Percentiles rank a stretch among this genome's conserved stretches.
These are phyloP conservation scores for Magallana nippona DNA, from an alignment of 2,888 invertebrate genomes.

Conservation along the genomic window DNA sequence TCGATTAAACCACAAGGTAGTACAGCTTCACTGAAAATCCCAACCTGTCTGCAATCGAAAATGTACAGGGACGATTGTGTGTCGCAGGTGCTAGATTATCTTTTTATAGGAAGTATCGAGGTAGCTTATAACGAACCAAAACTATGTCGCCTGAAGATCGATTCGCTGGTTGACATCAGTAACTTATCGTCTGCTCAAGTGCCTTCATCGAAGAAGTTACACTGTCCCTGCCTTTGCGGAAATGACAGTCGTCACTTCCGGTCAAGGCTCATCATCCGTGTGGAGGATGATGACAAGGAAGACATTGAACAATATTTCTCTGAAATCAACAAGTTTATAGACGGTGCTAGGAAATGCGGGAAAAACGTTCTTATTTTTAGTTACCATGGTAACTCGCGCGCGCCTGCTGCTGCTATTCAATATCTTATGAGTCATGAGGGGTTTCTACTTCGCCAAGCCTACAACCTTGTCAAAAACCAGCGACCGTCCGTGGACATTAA, in stretches of 20 bases:
- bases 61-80: constrained; percentile 62
- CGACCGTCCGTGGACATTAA: constrained; percentile 69
- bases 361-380: constrained; percentile 72
- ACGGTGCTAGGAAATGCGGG: constrained; percentile 69
- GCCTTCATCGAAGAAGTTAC: constrained; percentile 62
- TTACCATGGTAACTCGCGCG: constrained; percentile 71
- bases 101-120: constrained; percentile 80
- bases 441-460: constrained; percentile 68
- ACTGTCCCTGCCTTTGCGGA: constrained; percentile 73
- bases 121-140: constrained; percentile 80
- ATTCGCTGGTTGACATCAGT: constrained; percentile 80
- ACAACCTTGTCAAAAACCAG: constrained; percentile 67
- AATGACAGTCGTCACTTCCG: constrained; percentile 68
- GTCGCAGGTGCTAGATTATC: constrained; percentile 70
- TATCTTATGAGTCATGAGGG: constrained; percentile 71
- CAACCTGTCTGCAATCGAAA: constrained; percentile 49
- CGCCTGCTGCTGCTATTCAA: constrained; percentile 72
- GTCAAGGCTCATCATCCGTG: constrained; percentile 84
- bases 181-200: constrained; percentile 66
- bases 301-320: constrained; percentile 74
- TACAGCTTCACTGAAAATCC: constrained; percentile 23
- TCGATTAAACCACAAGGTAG: constrained; percentile 4
- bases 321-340: constrained; percentile 75
- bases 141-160: constrained; percentile 80
- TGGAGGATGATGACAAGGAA: constrained; percentile 83